Percentiles rank a stretch among this genome's conserved stretches.
These are phyloP conservation scores for Anastrepha obliqua DNA, from an alignment of 1,140 invertebrate genomes.

Conservation along the genomic window DNA sequence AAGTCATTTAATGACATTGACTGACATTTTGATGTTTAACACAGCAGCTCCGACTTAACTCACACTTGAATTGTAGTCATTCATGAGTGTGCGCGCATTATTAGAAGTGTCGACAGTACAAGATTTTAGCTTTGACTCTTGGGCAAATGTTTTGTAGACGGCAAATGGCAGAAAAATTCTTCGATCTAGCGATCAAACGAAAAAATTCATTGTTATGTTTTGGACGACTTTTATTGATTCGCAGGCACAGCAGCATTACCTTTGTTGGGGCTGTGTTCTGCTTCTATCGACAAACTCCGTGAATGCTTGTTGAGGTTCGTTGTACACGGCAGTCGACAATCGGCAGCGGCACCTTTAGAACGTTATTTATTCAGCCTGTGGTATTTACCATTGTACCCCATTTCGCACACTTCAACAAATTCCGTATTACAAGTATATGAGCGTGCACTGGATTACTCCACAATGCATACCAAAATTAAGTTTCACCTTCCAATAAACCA, in stretches of 20 bases:
- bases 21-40: slow-evolving; percentile 50
- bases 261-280: not conserved
- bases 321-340: not conserved
- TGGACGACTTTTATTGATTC: not conserved
- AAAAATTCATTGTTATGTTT: slow-evolving; percentile 6
- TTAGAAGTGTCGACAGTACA: slow-evolving; percentile 1
- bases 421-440: not conserved
- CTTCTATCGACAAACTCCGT: not conserved
- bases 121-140: not conserved
- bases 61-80: not conserved
- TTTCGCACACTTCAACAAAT: not conserved
- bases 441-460: not conserved
- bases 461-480: slow-evolving; percentile 10
- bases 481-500: not conserved
- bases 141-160: not conserved
- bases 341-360: not conserved
- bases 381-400: not conserved
- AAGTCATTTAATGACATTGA: slow-evolving; percentile 53
- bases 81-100: slow-evolving; percentile 8
- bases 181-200: not conserved
- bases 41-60: slow-evolving; percentile 16
- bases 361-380: slow-evolving; percentile 3
- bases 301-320: not conserved
- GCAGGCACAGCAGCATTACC: not conserved
- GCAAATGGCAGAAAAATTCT: not conserved